Evolutionary conservation across 2,888 invertebrate genomes (phyloP), one percentile per base, ranked within the genome.

Genomic region (Xestoiulus laeticollis): DNA sequence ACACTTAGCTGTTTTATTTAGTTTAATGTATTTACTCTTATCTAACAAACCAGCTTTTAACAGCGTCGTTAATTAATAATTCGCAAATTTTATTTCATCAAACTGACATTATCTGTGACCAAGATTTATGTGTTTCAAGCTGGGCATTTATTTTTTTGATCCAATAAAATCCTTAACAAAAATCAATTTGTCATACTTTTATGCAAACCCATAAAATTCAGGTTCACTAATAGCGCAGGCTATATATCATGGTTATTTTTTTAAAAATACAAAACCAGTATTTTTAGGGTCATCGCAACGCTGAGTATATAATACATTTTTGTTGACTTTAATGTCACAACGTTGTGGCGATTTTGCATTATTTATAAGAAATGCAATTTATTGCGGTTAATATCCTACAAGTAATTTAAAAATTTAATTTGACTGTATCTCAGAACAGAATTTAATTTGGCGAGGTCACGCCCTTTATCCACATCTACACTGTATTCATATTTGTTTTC

Each of bases 1-100:
- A 30, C 78, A 8, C 26, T 78, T 30, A 78, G 10, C 78, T 14
- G 30, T 78, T 78, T 78, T 78, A 78, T 78, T 78, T 78, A 78
- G 78, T 78, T 78, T 78, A n/a, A 68, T 22, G 26, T 68, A 26
- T 68, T 22, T 68, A 6, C 26, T 78, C 30, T 78, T 78, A 78
- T 78, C 78, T 78, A 78, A 78, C 78, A n/a, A n/a, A 78, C 30
- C 78, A 68, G 68, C 68, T 78, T 78, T 78, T 78, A 78, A 30
- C 78, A 78, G 30, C 22, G 14, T 78, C 78, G 16, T 78, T 78
- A 78, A 78, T 78, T 78, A 78, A 30, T 78, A 26, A 26, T 26
- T 78, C 22, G 30, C 30, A 78, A 30, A 30, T 78, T 78, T 78
- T 78, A 30, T 30, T 78, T 30, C 22, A 6, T 14, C 30, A 78